Base-by-base conservation (phyloP, 2,797 vertebrate species). In the Florisuga fusca region DNA sequence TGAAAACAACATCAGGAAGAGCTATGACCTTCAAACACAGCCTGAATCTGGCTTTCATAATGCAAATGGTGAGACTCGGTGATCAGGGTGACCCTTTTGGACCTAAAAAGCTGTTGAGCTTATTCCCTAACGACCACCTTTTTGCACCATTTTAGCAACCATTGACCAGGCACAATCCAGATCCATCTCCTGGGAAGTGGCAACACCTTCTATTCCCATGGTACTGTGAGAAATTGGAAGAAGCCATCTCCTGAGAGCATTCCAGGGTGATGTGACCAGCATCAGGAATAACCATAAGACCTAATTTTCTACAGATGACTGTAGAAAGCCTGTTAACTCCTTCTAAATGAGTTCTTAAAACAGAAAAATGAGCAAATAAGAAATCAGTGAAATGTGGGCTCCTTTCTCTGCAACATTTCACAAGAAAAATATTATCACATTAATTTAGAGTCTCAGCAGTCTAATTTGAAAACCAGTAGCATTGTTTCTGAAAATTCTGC, bases 361-460 rank as follows among this genome's bases (percentile, higher is more conserved):
- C 0, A 87, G 46, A 69, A 76, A 89, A 90, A 51, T 4, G 4
- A 79, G 7, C 2, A 72, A 59, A 72, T 95, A 63, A 33, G 1
- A 67, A 90, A 67, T 59, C 73, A 73, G 68, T 94, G 89, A 94
- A 74, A 88, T 77, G 9, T 21, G 11, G 12, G 8, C n/a, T 85
- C 20, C 41, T 87, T 96, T 87, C 58, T 89, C 50, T 10, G 9
- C 74, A 76, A 54, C 48, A 62, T 54, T 95, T 94, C 81, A 62
- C 78, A 62, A 72, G 54, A 31, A 64, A 94, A 95, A 38, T 54
- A 84, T 64, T 85, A 33, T 58, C 43, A 16, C 16, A 73, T 62
- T 93, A 77, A 78, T 91, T 95, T 91, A 55, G 62, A 34, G 8
- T 91, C 34, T 93, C 62, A 91, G 29, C n/a, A 58, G 74, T 79